Evolutionary conservation across 2,888 invertebrate genomes (phyloP).

Genomic region (Tetanocera ferruginea): DNA sequence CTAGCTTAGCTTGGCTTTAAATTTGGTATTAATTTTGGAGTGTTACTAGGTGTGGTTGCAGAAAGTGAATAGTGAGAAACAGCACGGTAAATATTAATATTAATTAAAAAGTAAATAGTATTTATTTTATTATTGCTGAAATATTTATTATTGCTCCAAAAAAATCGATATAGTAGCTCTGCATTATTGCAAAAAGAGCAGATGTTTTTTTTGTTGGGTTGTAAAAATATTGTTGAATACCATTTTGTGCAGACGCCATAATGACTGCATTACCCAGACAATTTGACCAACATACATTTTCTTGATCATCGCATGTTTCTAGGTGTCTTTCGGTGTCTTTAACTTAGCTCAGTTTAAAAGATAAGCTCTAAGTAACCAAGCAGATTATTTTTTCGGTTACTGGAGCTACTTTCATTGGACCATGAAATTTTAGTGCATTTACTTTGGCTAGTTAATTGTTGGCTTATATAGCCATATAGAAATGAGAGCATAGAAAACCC

Average conservation of each 20-base stretch:
- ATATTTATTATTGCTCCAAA: too few species aligned
- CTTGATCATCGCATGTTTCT: too few species aligned
- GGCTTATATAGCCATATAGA: too few species aligned
- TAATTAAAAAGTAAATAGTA: background rate
- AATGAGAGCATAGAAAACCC: too few species aligned
- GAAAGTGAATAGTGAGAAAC: background rate
- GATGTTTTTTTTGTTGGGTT: background rate
- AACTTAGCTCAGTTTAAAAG: too few species aligned
- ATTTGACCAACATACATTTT: background rate
- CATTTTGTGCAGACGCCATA: slow-evolving; percentile 10
- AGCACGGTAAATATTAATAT: background rate
- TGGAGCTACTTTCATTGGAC: too few species aligned
- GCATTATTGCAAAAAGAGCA: background rate
- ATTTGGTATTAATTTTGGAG: background rate
- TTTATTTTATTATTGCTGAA: background rate
- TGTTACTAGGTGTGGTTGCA: slow-evolving; percentile 20
- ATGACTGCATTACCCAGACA: background rate
- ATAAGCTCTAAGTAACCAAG: too few species aligned
- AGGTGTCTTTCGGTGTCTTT: too few species aligned
- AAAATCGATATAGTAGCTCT: background rate
- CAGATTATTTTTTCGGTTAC: too few species aligned
- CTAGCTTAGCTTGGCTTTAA: background rate
- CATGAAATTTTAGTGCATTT: too few species aligned
- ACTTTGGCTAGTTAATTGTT: too few species aligned
- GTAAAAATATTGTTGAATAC: background rate